A percentile compares a stretch with the other conserved stretches of the same genome.
Evolutionary conservation across 2,797 vertebrate genomes (phyloP).

Genomic region (Neoniphon sammara): DNA sequence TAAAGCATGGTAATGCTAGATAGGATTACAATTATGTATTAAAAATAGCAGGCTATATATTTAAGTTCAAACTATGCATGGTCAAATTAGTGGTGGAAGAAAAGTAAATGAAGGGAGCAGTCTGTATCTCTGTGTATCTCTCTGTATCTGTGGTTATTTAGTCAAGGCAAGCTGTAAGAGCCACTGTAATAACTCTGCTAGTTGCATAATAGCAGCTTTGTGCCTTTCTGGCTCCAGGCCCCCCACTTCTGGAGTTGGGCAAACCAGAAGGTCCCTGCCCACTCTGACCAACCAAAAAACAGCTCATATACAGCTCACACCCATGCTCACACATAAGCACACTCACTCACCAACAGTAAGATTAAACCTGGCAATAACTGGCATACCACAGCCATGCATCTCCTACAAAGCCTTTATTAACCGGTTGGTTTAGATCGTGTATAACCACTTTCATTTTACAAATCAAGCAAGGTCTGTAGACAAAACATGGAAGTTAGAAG

Average conservation of each 20-base stretch:
- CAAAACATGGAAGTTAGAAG: slow-evolving; percentile 19
- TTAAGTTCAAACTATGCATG: neutral
- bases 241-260: slow-evolving; percentile 66
- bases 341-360: slow-evolving; percentile 11
- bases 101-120: neutral
- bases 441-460: neutral
- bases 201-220: slow-evolving; percentile 83
- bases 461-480: neutral
- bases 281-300: slow-evolving; percentile 59
- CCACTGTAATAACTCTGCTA: slow-evolving; percentile 67
- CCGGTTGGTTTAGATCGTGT: neutral
- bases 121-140: slow-evolving; percentile 24
- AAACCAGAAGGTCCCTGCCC: slow-evolving; percentile 65
- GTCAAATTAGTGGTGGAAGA: too few species aligned
- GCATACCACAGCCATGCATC: neutral
- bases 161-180: slow-evolving; percentile 39
- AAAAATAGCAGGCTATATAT: neutral
- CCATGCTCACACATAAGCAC: slow-evolving; percentile 33
- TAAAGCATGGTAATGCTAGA: neutral
- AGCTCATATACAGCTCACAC: slow-evolving; percentile 56
- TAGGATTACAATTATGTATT: neutral
- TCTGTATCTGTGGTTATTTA: slow-evolving; percentile 25
- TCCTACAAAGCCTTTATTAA: neutral
- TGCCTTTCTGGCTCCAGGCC: slow-evolving; percentile 73
- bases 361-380: slow-evolving; percentile 4